Evolutionary conservation across 2,888 invertebrate genomes (phyloP), one percentile per base, ranked within the genome.

Genomic region (Meliscaeva auricollis): DNA sequence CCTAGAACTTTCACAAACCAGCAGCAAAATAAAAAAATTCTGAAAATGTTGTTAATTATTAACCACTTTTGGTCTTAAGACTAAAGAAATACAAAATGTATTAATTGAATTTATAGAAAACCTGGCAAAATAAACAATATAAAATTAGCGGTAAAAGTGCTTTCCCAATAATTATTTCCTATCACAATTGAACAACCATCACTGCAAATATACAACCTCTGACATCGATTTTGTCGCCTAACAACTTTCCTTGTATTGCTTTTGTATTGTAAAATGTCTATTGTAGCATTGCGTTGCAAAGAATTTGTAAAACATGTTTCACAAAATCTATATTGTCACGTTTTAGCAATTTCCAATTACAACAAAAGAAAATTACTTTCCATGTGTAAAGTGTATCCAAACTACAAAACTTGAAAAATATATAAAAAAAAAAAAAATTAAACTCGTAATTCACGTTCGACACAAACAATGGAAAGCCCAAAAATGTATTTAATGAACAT

Each of bases 211-310:
- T n/a, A n/a, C 74, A 78, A 74, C 78, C 79, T 75, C 74, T 84
- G 78, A 79, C 74, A 78, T 75, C 30, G n/a, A 66, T 50, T 35
- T 70, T 75, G 64, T 75, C 74, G 11, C 56, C 64, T 46, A 38
- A 22, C 79, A 79, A 75, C 83, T 84, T 84, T 84, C 79, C 66
- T 79, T n/a, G n/a, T n/a, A n/a, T n/a, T n/a, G n/a, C 13, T 3
- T 7, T 38, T 38, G 35, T 22, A 17, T 46, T 9, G 11, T 38
- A 9, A 11, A 8, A 48, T 7, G 7, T 64, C 15, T 58, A 1
- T 8, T 26, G 17, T 62, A 11, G 8, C 15, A 44, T 60, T 22
- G 46, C 11, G 26, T 72, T 35, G 30, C 48, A n/a, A 30, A 20
- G 44, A 60, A 66, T 62, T 60, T 44, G 20, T 54, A 5, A 58